Evolutionary conservation across 2,797 vertebrate genomes (phyloP).

Genomic region (Nannoperca australis): DNA sequence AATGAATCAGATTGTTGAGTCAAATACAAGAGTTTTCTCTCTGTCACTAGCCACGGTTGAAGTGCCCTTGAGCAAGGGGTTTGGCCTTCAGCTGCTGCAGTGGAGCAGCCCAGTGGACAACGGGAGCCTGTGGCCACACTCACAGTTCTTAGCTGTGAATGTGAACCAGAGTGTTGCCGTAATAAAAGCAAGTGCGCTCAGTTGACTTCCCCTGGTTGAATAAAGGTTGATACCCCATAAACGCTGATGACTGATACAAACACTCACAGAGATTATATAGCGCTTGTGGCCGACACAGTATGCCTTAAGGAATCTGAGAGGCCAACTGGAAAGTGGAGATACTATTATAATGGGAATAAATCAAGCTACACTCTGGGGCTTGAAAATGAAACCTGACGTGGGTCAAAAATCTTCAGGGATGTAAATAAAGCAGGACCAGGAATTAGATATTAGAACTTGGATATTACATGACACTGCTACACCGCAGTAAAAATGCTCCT

Average conservation of each 20-base stretch:
- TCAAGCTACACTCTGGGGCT: constrained; percentile 63
- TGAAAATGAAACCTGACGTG: constrained; percentile 69
- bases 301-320: constrained; percentile 54
- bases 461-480: constrained; percentile 48
- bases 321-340: constrained; percentile 66
- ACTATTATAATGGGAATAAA: constrained; percentile 73
- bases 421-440: constrained; percentile 70
- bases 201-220: constrained; percentile 52
- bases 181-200: constrained; percentile 45
- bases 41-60: background rate
- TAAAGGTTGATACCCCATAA: constrained; percentile 63
- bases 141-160: constrained; percentile 11
- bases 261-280: constrained; percentile 68
- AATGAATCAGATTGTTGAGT: background rate
- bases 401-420: constrained; percentile 69
- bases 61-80: constrained; percentile 27
- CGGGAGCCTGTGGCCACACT: background rate
- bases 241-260: constrained; percentile 70
- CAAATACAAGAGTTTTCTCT: constrained; percentile 3
- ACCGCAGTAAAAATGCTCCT: constrained; percentile 41
- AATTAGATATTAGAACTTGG: constrained; percentile 65
- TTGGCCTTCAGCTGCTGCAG: background rate
- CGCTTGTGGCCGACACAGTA: constrained; percentile 40
- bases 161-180: constrained; percentile 10
- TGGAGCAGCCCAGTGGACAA: constrained; percentile 8